Evolutionary conservation across 2,113 vertebrate species (phyloP).

Genomic region (Pteruthius melanotis): DNA sequence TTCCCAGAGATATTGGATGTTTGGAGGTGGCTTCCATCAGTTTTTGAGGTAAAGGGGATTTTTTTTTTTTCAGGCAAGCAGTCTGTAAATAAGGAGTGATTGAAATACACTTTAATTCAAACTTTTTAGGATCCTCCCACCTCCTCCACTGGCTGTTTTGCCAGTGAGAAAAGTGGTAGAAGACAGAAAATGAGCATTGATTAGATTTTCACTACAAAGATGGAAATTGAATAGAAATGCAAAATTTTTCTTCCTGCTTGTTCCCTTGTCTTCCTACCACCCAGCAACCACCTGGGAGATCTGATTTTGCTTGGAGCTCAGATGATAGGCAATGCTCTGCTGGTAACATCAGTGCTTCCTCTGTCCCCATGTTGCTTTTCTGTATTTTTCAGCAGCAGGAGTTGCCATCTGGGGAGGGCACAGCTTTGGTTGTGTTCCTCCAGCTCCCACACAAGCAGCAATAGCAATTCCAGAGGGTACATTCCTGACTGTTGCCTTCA

Average conservation of each 20-base stretch:
- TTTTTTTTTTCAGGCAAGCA: not conserved
- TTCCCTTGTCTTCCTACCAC: not conserved
- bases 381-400: not conserved
- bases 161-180: not conserved
- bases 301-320: not conserved
- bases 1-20: not conserved
- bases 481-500: not conserved
- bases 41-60: not conserved
- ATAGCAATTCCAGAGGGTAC: not conserved
- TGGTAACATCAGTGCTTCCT: not conserved
- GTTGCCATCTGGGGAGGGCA: not conserved
- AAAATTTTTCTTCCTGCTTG: not conserved
- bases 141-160: not conserved
- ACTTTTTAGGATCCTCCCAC: not conserved
- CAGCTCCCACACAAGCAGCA: not conserved
- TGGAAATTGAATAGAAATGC: not conserved
- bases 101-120: not conserved
- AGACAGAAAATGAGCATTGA: not conserved
- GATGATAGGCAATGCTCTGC: not conserved
- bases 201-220: not conserved
- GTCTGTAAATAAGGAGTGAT: not conserved
- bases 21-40: not conserved
- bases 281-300: not conserved
- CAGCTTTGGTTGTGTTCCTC: not conserved
- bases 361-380: not conserved